These are phyloP conservation scores for Drosophila kikkawai DNA, from an alignment of 1,140 invertebrate species.

Conservation along the genomic window DNA sequence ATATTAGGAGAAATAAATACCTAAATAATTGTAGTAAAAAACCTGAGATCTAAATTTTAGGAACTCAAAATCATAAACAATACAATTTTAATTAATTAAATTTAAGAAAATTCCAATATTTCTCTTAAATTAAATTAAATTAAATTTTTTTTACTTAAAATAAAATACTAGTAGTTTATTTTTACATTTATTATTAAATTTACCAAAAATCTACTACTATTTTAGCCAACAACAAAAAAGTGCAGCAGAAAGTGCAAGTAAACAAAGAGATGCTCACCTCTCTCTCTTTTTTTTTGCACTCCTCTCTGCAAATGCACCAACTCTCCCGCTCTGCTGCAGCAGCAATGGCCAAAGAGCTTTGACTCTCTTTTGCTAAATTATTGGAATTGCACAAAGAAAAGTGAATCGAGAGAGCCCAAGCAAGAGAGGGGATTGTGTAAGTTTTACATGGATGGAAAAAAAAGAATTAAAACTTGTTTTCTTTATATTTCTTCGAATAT, in stretches of 20 bases:
- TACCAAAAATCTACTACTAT: slow-evolving; percentile 64
- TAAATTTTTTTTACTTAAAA: neutral
- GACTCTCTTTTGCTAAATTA: slow-evolving; percentile 56
- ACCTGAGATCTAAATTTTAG: neutral
- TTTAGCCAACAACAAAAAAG: slow-evolving; percentile 27
- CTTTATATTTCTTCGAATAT: slow-evolving; percentile 26
- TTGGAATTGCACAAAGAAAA: slow-evolving; percentile 82
- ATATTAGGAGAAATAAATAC: neutral
- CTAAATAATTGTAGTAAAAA: no score
- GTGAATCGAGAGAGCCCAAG: slow-evolving; percentile 67
- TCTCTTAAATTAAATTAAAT: neutral
- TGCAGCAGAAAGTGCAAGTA: slow-evolving; percentile 78
- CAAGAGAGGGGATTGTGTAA: slow-evolving; percentile 71
- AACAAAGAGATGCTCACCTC: slow-evolving; percentile 17
- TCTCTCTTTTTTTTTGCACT: slow-evolving; percentile 12
- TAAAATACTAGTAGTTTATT: no score
- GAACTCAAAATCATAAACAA: no score
- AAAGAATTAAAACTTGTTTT: slow-evolving; percentile 56
- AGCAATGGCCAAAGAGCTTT: slow-evolving; percentile 25
- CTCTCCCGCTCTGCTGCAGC: slow-evolving; percentile 23
- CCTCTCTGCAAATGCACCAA: slow-evolving; percentile 4
- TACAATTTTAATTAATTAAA: neutral
- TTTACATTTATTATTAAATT: neutral
- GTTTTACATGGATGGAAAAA: slow-evolving; percentile 60
- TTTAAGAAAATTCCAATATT: neutral